phyloP scores from a whole-genome alignment of 2,888 invertebrate genomes.

The Cerceris rybyensis region DNA sequence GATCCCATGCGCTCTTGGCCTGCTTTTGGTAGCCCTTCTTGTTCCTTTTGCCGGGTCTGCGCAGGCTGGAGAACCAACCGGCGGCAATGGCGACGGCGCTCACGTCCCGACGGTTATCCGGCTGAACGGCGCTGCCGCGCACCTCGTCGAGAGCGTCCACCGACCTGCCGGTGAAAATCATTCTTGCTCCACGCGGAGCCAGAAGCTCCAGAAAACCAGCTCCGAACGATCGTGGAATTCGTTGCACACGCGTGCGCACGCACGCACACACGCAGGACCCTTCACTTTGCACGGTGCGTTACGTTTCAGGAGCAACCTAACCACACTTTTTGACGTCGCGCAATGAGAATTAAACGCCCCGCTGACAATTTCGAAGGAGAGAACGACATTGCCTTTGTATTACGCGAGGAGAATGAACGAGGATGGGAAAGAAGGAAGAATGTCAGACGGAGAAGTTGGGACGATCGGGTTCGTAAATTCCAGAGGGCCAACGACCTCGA shows the following conservation, averaged over 20 bases:
- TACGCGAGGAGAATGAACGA: no score
- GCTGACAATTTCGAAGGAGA: constrained; percentile 28
- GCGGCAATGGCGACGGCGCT: constrained; percentile 83
- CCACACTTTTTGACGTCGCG: constrained; percentile 33
- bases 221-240: constrained; percentile 15
- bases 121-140: constrained; percentile 57
- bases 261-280: neutral
- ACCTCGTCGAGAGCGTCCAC: constrained; percentile 77
- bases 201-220: constrained; percentile 19
- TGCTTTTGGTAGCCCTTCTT: constrained; percentile 72
- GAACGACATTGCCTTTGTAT: constrained; percentile 25
- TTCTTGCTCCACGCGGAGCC: constrained; percentile 46
- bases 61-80: constrained; percentile 92
- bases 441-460: no score
- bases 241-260: constrained; percentile 4
- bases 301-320: constrained; percentile 31
- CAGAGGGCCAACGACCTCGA: constrained; percentile 26
- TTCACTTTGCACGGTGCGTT: neutral
- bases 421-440: no score
- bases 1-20: constrained; percentile 85
- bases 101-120: constrained; percentile 69
- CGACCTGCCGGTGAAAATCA: constrained; percentile 79
- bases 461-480: constrained; percentile 15
- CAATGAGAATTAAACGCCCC: constrained; percentile 20
- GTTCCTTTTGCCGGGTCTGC: constrained; percentile 84